Evolutionary conservation across 2,113 vertebrate genomes (phyloP), one percentile per base, ranked within the genome.

Genomic region (Hystrix brachyura): DNA sequence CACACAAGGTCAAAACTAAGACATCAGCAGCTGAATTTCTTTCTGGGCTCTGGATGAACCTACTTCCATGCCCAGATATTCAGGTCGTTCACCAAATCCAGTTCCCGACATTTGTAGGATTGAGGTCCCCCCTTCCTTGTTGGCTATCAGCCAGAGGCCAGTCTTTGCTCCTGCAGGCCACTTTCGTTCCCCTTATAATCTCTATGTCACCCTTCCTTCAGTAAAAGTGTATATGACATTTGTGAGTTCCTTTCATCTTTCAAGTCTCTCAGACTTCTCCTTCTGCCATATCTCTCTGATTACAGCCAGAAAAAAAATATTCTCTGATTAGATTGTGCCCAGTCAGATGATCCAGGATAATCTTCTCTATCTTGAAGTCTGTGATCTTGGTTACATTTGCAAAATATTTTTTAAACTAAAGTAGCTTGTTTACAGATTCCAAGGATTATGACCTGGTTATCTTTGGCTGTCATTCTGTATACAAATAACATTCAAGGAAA

Each of bases 231-330:
- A 17, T 53, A 53, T 81, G 59, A 62, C 38, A 51, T 46, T 76
- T 71, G 43, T 60, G 90, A 94, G 21, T 92, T 89, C 72, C 51
- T 67, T 83, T 84, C 62, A 57, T 34, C 79, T n/a, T 94, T 96
- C 7, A 79, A 5, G 62, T 71, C 34, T 82, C 76, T 95, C 82
- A 64, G 43, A 94, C 43, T 64, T 72, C 8, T 90, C 43, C 60
- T 91, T 91, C 38, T 46, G 23, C 32, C 32, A 21, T 62, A 62
- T 67, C 43, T 69, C 79, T 94, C 83, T 93, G 92, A 94, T 43
- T 76, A 19, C n/a, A 83, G 60, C 17, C 78, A 11, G 65, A 85
- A 71, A 96, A 95, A 92, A 12, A 72, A 25, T 12, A 13, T 32
- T 69, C 43, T 87, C 55, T 67, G 48, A 87, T 94, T 67, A 71